phyloP scores from a whole-genome alignment of 2,888 invertebrate genomes.

The Buathra laborator region DNA sequence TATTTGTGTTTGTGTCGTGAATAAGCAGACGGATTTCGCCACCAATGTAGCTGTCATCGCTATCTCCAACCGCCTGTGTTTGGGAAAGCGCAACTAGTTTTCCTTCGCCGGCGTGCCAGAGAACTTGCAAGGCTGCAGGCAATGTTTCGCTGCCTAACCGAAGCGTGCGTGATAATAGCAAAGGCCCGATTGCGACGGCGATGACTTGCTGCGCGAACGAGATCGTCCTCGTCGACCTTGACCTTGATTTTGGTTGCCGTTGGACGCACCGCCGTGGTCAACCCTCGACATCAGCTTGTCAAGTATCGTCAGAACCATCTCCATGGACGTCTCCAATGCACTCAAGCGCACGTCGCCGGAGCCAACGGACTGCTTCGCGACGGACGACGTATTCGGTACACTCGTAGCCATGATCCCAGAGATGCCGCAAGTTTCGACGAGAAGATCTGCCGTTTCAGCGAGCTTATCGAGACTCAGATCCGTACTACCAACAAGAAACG shows the following conservation, averaged over 20 bases:
- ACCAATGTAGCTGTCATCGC: neutral
- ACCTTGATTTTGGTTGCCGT: neutral
- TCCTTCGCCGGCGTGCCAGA: neutral
- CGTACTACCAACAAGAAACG: conserved; percentile 22
- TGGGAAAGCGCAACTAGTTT: conserved; percentile 44
- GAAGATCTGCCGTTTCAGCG: conserved; percentile 54
- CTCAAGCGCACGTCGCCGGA: neutral
- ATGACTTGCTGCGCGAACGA: conserved; percentile 17
- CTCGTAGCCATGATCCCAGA: conserved; percentile 1
- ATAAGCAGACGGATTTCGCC: conserved; percentile 43
- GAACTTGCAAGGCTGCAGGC: conserved; percentile 23
- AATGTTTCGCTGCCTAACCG: conserved; percentile 5
- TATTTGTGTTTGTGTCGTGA: conserved; percentile 30
- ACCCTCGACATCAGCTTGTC: neutral
- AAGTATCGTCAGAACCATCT: neutral
- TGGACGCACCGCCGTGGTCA: neutral
- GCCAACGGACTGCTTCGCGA: neutral
- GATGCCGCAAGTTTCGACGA: conserved; percentile 31
- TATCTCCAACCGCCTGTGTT: conserved; percentile 24
- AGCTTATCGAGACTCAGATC: conserved; percentile 37
- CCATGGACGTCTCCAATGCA: neutral
- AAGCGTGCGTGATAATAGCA: conserved; percentile 53
- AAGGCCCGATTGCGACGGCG: neutral
- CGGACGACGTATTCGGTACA: too few relatives aligned
- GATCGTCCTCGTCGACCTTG: conserved; percentile 10